Base-by-base conservation (phyloP, 2,113 vertebrate genomes). In the Lepus americanus region DNA sequence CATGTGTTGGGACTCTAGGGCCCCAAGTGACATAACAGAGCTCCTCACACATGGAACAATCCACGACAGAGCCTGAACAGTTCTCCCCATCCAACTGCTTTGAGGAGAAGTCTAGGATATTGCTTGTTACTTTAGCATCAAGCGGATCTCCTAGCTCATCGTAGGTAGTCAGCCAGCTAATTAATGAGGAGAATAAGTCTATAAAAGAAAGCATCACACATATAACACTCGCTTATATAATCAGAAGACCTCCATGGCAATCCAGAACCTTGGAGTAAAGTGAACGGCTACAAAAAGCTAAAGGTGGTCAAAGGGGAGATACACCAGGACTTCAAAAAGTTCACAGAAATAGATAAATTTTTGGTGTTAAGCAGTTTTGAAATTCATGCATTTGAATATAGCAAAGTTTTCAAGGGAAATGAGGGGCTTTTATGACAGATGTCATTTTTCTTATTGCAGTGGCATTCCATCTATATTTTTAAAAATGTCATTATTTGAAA, bases 51-150 rank as follows among this genome's bases (percentile, higher is more conserved):
- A n/a, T 13, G 9, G 7, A 80, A 51, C 36, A 5, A 0, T 17
- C 1, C 10, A 3, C 5, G 0, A 27, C 1, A 27, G 7, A 19
- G 9, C 64, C 22, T 33, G 2, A 0, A 4, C 17, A 59, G 55
- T 17, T 29, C 19, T 27, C 53, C 8, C 27, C 39, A 2, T 17
- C 20, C 31, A 19, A 12, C n/a, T 39, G 12, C 19, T 92, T 51
- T 33, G 79, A 44, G 61, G 72, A 33, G 63, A 25, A 87, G 4
- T 22, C 13, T 11, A 1, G 23, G 61, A 11, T 29, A 5, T 29
- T 20, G 22, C 29, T 72, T 66, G 0, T 31, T 31, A 22, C 13
- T 27, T 0, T 44, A 8, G 17, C 22, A 1, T 77, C 44, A 89
- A 7, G 5, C 5, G 14, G 67, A 74, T 22, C 14, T 25, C 51